Evolutionary conservation across 1,140 invertebrate genomes (phyloP), one percentile per base, ranked within the genome.

Genomic region (Platorchestia sp.): DNA sequence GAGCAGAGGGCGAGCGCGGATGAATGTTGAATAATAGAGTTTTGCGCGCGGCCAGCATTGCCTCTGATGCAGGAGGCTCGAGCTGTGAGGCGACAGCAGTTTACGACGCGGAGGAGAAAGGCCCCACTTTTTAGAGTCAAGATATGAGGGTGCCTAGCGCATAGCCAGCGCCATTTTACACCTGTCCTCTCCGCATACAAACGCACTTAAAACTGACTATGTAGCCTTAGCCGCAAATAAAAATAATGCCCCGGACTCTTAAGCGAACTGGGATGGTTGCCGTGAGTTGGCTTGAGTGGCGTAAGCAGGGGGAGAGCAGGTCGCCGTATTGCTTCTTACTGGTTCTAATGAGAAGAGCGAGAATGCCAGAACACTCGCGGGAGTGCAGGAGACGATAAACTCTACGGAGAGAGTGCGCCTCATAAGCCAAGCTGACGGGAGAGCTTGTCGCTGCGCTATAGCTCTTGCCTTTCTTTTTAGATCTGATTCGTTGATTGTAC

Each of bases 161-260:
- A 93, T 45, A 93, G 91, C 91, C 91, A 93, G 91, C 91, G 91
- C 91, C 91, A 93, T 93, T 93, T 93, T 93, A 93, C 91, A 93
- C 91, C 91, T 93, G 91, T 93, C 91, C 91, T 93, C 91, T 93
- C 43, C 45, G 91, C 91, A 93, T 93, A 93, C 91, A 93, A 93
- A 93, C 91, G 91, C 91, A 93, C 91, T 93, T 93, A 93, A 93
- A 93, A 93, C 91, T 93, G 43, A 93, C 91, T 93, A 93, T 93
- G 91, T 93, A 93, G 91, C 43, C 91, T 45, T 93, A 93, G 91
- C 91, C 91, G 91, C 91, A 93, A 93, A 93, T 93, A 93, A 93
- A 93, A 93, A 93, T 93, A 93, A 93, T 93, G 91, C 91, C 91
- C 43, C 10, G 45, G 44, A 93, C 91, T 93, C 91, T 93, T 93